Evolutionary conservation across 2,888 invertebrate species (phyloP), one percentile per base, ranked within the genome.

Genomic region (Yponomeuta plumbellus): DNA sequence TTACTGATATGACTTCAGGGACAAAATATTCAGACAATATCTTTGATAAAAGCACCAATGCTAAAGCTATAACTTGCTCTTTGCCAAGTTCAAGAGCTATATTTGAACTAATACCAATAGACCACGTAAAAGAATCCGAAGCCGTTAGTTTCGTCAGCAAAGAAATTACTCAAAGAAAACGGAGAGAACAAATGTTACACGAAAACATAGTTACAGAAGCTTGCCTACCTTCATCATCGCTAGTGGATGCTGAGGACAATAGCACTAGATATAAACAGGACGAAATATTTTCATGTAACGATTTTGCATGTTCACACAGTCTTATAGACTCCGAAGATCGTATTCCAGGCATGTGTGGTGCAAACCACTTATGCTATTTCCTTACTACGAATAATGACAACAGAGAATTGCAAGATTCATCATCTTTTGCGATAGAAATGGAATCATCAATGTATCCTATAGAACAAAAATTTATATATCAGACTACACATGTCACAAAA

Each of bases 1-100:
- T 88, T 8, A 89, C 89, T 39, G 86, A 90, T 66, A 86, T 89
- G 86, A 85, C 87, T 10, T 82, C 84, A 34, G 75, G 73, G 22
- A 75, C 73, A 11, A 73, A 75, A 39, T 75, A 73, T 64, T 66
- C 71, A 34, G 8, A 8, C 44, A 52, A 4, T 52, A 5, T 13
- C 44, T 0, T 3, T 5, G 13, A 52, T 52, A 17, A 13, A 52
- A 17, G 13, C 44, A 2, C 13, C 3, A 52, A 52, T 17, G 44
- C 44, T 52, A 52, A 13, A 52, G 44, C 44, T 52, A 17, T 13
- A 13, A 52, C 44, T 4, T 52, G 44, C 17, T 52, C 44, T 52
- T 52, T 52, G 44, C 44, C 44, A 17, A 52, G 13, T 8, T 52
- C 44, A 13, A 52, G 44, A 13, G 44, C 44, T 17, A 17, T 52